phyloP scores from a whole-genome alignment of 2,113 vertebrate species.

The Alethe castanea region DNA sequence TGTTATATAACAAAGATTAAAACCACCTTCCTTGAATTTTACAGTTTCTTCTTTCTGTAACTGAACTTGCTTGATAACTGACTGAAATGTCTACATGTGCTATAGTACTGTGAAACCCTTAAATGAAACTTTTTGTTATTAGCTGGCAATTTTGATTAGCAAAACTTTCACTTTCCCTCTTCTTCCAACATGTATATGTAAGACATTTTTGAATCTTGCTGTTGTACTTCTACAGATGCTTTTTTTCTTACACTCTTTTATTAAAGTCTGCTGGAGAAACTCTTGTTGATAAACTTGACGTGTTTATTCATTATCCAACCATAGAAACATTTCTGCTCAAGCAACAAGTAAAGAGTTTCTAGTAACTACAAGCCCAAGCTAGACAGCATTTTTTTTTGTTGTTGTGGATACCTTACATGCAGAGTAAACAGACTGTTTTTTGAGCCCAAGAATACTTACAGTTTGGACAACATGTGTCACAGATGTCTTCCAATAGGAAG shows the following conservation, averaged over 20 bases:
- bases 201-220: neutral
- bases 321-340: neutral
- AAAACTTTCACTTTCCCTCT: neutral
- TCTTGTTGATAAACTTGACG: neutral
- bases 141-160: neutral
- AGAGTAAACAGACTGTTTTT: neutral
- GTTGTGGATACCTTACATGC: neutral
- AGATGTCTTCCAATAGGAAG: neutral
- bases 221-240: neutral
- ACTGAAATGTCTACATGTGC: neutral
- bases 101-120: neutral
- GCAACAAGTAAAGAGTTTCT: neutral
- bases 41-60: neutral
- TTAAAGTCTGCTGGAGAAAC: constrained; percentile 7
- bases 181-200: neutral
- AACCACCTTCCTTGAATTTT: neutral
- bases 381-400: neutral
- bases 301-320: constrained; percentile 3
- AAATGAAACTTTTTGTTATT: neutral
- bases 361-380: neutral
- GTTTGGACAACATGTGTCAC: neutral
- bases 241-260: neutral
- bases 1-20: neutral
- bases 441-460: neutral
- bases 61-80: neutral